A percentile compares a stretch with the other conserved stretches of the same genome.
Evolutionary conservation across 2,113 vertebrate genomes (phyloP).

Genomic region (Phyllostomus hastatus): DNA sequence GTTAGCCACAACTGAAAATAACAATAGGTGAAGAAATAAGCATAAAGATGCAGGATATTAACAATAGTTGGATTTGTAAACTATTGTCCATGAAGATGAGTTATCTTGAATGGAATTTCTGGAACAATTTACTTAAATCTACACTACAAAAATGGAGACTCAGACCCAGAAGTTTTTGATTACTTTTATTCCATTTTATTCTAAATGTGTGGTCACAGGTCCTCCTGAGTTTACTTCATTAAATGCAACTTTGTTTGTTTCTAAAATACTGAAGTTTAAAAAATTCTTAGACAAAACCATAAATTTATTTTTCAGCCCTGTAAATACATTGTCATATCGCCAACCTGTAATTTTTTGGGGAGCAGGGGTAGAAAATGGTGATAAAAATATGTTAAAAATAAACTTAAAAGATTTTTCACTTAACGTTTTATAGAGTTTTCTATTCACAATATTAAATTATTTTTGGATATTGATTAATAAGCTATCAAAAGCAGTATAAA

Average conservation of each 20-base stretch:
- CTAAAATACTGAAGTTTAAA: background rate
- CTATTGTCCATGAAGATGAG: background rate
- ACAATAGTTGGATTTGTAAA: background rate
- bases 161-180: background rate
- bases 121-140: background rate
- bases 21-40: slow-evolving; percentile 15
- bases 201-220: background rate
- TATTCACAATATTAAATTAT: background rate
- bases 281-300: background rate
- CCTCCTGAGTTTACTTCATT: background rate
- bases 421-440: background rate
- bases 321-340: background rate
- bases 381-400: background rate
- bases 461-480: background rate
- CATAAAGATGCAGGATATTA: background rate
- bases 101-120: background rate
- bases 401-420: background rate
- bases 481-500: background rate
- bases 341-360: background rate
- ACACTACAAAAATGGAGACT: background rate
- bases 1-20: slow-evolving; percentile 26
- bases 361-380: background rate
- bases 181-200: background rate
- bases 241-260: background rate
- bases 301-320: background rate